Evolutionary conservation across 2,797 vertebrate genomes (phyloP).

Genomic region (Astyanax mexicanus): DNA sequence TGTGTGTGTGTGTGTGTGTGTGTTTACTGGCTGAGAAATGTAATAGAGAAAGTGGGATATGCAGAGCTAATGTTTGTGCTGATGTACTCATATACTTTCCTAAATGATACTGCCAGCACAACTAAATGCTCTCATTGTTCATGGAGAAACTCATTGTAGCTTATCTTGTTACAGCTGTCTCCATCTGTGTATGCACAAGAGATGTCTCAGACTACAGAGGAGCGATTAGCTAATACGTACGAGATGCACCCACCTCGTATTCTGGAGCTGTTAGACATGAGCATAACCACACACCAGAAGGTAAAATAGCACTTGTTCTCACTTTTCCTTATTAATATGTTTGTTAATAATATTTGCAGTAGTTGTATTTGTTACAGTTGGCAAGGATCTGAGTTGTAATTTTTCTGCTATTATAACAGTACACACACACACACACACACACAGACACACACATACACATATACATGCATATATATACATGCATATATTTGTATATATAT

Average conservation of each 20-base stretch:
- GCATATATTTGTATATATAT: no score
- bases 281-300: constrained; percentile 80
- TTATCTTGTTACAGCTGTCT: constrained; percentile 77
- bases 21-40: neutral
- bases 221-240: constrained; percentile 75
- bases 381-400: neutral
- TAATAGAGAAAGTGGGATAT: neutral
- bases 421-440: no score
- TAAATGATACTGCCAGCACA: neutral
- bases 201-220: constrained; percentile 84
- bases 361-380: neutral
- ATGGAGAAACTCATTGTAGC: constrained; percentile 4
- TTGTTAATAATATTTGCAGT: neutral
- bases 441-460: no score
- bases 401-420: no score
- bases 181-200: constrained; percentile 86
- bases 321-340: neutral
- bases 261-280: constrained; percentile 81
- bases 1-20: neutral
- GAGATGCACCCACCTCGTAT: constrained; percentile 76
- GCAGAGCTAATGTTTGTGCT: neutral
- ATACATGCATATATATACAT: neutral
- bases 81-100: neutral
- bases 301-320: constrained; percentile 69
- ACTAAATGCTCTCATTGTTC: neutral